Evolutionary conservation across 2,113 vertebrate species (phyloP).

Genomic region (Cottus gobio): DNA sequence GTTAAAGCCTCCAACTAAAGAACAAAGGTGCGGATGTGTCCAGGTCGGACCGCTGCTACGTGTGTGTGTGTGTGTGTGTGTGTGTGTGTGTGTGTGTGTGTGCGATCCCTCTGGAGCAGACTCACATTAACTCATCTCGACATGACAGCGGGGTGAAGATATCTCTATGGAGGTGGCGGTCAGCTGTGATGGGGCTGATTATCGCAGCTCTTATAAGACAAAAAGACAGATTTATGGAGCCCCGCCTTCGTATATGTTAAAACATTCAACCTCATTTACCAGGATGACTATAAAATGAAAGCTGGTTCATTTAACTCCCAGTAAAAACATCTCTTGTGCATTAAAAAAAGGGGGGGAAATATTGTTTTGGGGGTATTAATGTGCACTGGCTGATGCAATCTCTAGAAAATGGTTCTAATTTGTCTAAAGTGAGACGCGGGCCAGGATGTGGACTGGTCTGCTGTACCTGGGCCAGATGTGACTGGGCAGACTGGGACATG

Average conservation of each 20-base stretch:
- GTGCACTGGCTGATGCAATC: slow-evolving; percentile 77
- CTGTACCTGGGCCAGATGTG: slow-evolving; percentile 74
- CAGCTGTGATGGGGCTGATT: neutral
- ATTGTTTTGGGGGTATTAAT: slow-evolving; percentile 45
- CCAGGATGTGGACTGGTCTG: slow-evolving; percentile 68
- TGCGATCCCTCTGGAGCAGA: slow-evolving; percentile 48
- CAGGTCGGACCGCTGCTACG: slow-evolving; percentile 43
- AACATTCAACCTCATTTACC: slow-evolving; percentile 31
- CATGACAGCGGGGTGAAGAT: slow-evolving; percentile 61
- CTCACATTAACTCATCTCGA: slow-evolving; percentile 67
- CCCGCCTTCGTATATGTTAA: neutral
- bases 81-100: slow-evolving; percentile 40
- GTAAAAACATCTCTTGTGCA: slow-evolving; percentile 22
- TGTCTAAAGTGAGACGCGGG: slow-evolving; percentile 78
- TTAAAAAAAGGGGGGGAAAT: slow-evolving; percentile 13
- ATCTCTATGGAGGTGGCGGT: slow-evolving; percentile 37
- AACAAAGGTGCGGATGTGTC: slow-evolving; percentile 83
- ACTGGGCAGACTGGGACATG: slow-evolving; percentile 54
- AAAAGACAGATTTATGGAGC: neutral
- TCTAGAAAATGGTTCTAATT: slow-evolving; percentile 78
- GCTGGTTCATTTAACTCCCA: slow-evolving; percentile 20
- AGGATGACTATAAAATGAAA: slow-evolving; percentile 20
- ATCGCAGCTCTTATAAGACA: neutral
- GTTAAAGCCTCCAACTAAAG: slow-evolving; percentile 85
- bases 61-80: slow-evolving; percentile 36